These are phyloP conservation scores for Ischnus inquisitorius DNA, from an alignment of 2,888 invertebrate species.

Conservation along the genomic window DNA sequence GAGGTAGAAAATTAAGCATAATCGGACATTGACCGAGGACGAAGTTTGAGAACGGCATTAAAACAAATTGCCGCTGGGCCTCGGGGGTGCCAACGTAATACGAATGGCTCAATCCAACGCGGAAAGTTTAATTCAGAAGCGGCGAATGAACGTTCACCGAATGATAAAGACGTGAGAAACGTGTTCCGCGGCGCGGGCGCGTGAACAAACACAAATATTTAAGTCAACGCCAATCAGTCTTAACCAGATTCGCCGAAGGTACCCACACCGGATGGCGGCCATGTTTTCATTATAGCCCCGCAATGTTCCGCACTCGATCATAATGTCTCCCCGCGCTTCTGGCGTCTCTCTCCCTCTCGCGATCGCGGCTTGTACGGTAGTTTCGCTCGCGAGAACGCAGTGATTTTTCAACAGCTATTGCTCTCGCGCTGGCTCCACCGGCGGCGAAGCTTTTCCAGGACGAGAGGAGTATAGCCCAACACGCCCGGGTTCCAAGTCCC, in stretches of 20 bases:
- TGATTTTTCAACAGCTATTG: slow-evolving; percentile 80
- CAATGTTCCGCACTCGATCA: slow-evolving; percentile 83
- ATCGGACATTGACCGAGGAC: slow-evolving; percentile 52
- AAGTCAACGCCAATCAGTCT: slow-evolving; percentile 67
- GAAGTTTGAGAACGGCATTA: slow-evolving; percentile 42
- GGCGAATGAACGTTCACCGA: background rate
- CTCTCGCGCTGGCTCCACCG: slow-evolving; percentile 27
- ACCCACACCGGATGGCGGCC: slow-evolving; percentile 77
- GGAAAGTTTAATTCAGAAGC: slow-evolving; percentile 54
- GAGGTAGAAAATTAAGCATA: slow-evolving; percentile 40
- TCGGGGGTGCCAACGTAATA: slow-evolving; percentile 49
- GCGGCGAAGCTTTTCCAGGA: slow-evolving; percentile 43
- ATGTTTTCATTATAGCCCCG: slow-evolving; percentile 83
- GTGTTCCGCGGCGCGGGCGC: background rate
- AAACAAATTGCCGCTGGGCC: slow-evolving; percentile 54
- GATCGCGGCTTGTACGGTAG: slow-evolving; percentile 62
- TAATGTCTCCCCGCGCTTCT: slow-evolving; percentile 72
- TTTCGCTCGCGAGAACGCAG: slow-evolving; percentile 74
- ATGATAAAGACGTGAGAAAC: slow-evolving; percentile 10
- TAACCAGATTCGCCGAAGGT: slow-evolving; percentile 56
- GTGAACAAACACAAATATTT: slow-evolving; percentile 54
- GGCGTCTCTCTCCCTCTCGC: slow-evolving; percentile 68
- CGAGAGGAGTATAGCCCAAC: slow-evolving; percentile 23
- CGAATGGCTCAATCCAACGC: slow-evolving; percentile 53
- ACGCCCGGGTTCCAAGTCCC: slow-evolving; percentile 73